phyloP scores from a whole-genome alignment of 2,113 vertebrate genomes.

The Gymnogyps californianus region DNA sequence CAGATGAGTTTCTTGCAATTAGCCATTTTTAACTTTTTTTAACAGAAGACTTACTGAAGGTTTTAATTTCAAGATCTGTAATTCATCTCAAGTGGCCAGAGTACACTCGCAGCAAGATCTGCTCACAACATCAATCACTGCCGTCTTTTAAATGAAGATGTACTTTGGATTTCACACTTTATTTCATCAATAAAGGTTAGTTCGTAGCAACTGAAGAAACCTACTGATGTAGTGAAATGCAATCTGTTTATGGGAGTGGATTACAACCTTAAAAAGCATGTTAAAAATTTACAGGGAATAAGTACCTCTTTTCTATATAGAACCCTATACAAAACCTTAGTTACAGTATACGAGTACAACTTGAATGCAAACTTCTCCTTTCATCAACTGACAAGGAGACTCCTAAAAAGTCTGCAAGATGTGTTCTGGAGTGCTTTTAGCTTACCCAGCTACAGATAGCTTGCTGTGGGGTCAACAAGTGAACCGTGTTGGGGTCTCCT shows the following conservation, averaged over 20 bases:
- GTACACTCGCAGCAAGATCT: neutral
- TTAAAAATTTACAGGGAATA: neutral
- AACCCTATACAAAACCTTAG: neutral
- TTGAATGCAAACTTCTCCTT: neutral
- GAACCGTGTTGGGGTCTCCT: neutral
- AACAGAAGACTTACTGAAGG: neutral
- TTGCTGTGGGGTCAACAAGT: neutral
- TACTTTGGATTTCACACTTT: neutral
- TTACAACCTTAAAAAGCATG: neutral
- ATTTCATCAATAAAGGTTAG: neutral
- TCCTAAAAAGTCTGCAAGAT: neutral
- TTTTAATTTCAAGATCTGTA: neutral
- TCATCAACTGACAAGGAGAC: neutral
- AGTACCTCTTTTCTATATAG: neutral
- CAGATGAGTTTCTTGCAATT: neutral
- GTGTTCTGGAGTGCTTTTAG: neutral
- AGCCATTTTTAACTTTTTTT: neutral
- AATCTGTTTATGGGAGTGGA: neutral
- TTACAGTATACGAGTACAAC: neutral
- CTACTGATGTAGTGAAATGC: neutral
- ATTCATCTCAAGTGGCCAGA: neutral
- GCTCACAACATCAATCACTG: neutral
- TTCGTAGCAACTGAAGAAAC: neutral
- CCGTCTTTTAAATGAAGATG: neutral
- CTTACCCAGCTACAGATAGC: neutral